A percentile compares a stretch with the other conserved stretches of the same genome.
These are phyloP conservation scores for Sardina pilchardus DNA, from an alignment of 2,113 vertebrate species.

Conservation along the genomic window DNA sequence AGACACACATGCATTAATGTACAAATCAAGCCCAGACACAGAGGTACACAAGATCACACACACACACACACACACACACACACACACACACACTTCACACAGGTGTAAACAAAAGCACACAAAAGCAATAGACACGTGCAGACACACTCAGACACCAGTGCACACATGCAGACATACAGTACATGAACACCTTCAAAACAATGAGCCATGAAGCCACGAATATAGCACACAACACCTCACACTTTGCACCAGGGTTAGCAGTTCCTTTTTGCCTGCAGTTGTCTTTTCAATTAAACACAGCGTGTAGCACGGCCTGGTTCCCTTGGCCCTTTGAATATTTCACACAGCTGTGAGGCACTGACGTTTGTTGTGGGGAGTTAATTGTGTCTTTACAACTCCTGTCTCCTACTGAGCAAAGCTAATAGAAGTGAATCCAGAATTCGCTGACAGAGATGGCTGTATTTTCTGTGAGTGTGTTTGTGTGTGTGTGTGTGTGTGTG, in stretches of 20 bases:
- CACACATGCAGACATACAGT: neutral
- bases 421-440: constrained; percentile 13
- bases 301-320: neutral
- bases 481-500: neutral
- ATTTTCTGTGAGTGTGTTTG: neutral
- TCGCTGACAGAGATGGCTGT: constrained; percentile 20
- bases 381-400: constrained; percentile 32
- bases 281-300: constrained; percentile 40
- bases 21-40: neutral
- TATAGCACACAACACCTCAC: neutral
- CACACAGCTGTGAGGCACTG: constrained; percentile 27
- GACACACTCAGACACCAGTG: neutral
- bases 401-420: constrained; percentile 33
- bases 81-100: neutral
- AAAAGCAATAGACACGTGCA: neutral
- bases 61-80: neutral
- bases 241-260: constrained; percentile 1
- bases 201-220: neutral
- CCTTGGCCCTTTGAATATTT: constrained; percentile 29
- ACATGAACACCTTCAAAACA: neutral
- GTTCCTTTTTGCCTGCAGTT: constrained; percentile 8
- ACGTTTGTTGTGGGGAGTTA: constrained; percentile 39
- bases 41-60: neutral
- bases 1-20: neutral
- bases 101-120: neutral